Evolutionary conservation across 2,888 invertebrate genomes (phyloP).

Genomic region (Drosophila subquinaria): DNA sequence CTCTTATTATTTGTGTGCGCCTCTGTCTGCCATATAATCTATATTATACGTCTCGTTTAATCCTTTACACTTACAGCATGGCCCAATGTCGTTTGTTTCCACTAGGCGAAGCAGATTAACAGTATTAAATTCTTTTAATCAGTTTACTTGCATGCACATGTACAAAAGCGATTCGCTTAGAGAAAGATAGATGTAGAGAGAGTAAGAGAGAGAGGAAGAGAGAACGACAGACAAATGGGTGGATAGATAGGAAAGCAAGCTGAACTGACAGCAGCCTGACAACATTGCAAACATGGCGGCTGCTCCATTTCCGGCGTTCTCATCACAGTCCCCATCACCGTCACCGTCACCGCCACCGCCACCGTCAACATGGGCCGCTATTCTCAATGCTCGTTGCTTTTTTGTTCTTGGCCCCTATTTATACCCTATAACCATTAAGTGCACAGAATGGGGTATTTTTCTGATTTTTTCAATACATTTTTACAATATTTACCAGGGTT

Average conservation of each 20-base stretch:
- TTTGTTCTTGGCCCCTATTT: conserved; percentile 62
- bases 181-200: conserved; percentile 3
- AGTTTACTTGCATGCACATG: conserved; percentile 77
- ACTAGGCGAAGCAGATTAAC: conserved; percentile 82
- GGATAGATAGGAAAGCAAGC: conserved; percentile 20
- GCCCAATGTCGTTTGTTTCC: conserved; percentile 55
- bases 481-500: background rate
- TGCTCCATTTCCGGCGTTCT: conserved; percentile 70
- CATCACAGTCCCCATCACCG: conserved; percentile 23
- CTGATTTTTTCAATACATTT: no score
- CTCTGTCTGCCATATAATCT: background rate
- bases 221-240: background rate
- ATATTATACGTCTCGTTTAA: conserved; percentile 6
- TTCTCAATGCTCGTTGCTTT: conserved; percentile 33
- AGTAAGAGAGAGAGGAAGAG: background rate
- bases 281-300: conserved; percentile 70
- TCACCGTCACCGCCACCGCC: conserved; percentile 6
- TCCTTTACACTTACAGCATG: conserved; percentile 16
- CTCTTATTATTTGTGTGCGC: background rate
- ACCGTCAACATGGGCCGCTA: conserved; percentile 43
- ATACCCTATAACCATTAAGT: conserved; percentile 9
- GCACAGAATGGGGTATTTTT: background rate
- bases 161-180: conserved; percentile 60
- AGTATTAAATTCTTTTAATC: conserved; percentile 81
- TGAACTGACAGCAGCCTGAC: conserved; percentile 55